A percentile compares a stretch with the other conserved stretches of the same genome.
These are phyloP conservation scores for Hydractinia echinata DNA, from an alignment of 30 jellyfish, hydroid and myxozoan species.

Conservation along the genomic window DNA sequence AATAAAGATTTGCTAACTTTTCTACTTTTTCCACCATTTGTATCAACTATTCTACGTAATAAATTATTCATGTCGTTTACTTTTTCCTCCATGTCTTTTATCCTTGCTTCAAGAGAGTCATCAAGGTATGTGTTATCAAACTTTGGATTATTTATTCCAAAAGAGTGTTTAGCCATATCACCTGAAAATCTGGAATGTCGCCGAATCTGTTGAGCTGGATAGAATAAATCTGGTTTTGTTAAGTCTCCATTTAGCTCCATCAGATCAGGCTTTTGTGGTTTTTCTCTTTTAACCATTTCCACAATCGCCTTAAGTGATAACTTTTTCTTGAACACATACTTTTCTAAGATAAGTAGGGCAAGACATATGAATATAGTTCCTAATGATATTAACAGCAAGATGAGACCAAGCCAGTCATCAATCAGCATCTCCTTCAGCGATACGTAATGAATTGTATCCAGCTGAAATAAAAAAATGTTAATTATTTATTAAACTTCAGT, in stretches of 20 bases:
- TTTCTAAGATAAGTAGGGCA: background rate
- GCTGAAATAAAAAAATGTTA: background rate
- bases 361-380: background rate
- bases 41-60: background rate
- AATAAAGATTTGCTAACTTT: background rate
- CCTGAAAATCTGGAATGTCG: background rate
- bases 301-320: background rate
- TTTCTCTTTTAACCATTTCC: background rate
- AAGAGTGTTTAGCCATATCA: background rate
- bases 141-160: background rate
- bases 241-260: background rate
- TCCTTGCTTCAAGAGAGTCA: background rate
- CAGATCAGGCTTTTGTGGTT: background rate
- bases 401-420: conserved; percentile 10
- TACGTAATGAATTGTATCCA: background rate
- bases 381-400: background rate
- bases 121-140: background rate
- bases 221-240: background rate
- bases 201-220: background rate
- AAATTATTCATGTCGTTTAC: background rate
- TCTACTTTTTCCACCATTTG: background rate
- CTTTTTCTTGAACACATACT: background rate
- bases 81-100: background rate
- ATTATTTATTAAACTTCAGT: too few relatives aligned
- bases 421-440: conserved; percentile 2